Evolutionary conservation across 2,797 vertebrate species (phyloP).

Genomic region (Myotis planiceps): DNA sequence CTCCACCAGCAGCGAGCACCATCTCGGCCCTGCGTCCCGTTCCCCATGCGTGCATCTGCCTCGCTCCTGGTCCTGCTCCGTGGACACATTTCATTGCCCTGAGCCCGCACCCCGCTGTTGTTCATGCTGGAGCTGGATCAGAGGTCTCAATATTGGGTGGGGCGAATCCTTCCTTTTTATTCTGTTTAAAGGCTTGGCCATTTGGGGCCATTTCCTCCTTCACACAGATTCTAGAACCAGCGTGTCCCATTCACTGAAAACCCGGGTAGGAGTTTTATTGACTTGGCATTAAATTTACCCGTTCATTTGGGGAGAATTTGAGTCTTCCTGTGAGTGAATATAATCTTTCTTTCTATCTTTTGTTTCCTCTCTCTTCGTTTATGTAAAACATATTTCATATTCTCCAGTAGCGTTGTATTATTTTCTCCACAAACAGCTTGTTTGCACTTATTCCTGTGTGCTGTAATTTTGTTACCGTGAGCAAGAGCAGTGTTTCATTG

Average conservation of each 20-base stretch:
- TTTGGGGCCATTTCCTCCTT: neutral
- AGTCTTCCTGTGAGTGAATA: neutral
- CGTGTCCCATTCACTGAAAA: neutral
- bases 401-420: neutral
- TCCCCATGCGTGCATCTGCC: accelerated
- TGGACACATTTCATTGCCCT: neutral
- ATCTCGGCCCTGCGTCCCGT: accelerated
- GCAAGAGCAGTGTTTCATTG: neutral
- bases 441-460: neutral
- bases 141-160: neutral
- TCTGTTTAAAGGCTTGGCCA: neutral
- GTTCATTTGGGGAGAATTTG: neutral
- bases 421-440: neutral
- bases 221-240: neutral
- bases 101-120: neutral
- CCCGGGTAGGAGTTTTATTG: neutral
- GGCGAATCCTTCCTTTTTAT: neutral
- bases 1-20: accelerated
- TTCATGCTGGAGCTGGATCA: neutral
- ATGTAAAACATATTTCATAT: neutral
- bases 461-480: neutral
- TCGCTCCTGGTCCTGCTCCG: neutral
- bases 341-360: neutral
- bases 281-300: neutral
- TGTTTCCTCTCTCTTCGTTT: neutral